Evolutionary conservation across 1,140 invertebrate species (phyloP).

Genomic region (Diorhabda carinulata): DNA sequence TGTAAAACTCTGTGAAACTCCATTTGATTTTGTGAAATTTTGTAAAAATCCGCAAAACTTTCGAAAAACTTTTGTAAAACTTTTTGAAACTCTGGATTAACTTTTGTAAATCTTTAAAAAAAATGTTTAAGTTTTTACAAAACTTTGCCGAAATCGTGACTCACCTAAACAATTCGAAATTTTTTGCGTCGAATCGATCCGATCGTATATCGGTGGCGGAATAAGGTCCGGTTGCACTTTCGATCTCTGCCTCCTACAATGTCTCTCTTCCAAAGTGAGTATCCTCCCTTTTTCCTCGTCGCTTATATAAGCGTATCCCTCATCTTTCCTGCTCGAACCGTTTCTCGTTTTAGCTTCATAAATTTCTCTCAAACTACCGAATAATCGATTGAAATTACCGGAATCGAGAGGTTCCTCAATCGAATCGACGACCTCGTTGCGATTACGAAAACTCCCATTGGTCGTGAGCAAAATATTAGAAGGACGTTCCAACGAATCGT

Average conservation of each 20-base stretch:
- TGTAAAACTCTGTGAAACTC: no score
- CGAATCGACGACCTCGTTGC: slow-evolving; percentile 27
- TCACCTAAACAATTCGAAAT: no score
- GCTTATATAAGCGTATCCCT: slow-evolving; percentile 35
- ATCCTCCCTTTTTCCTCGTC: slow-evolving; percentile 49
- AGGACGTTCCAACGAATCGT: slow-evolving; percentile 56
- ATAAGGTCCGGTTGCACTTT: slow-evolving; percentile 51
- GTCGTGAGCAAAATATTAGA: slow-evolving; percentile 54
- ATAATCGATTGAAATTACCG: slow-evolving; percentile 49
- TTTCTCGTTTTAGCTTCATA: slow-evolving; percentile 58
- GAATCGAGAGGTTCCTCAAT: slow-evolving; percentile 6
- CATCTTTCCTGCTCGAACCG: slow-evolving; percentile 38
- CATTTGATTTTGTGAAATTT: no score
- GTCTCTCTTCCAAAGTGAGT: slow-evolving; percentile 61
- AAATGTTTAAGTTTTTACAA: no score
- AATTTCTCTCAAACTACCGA: slow-evolving; percentile 67
- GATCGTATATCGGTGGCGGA: slow-evolving; percentile 48
- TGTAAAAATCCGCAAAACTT: no score
- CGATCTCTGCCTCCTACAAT: slow-evolving; percentile 63
- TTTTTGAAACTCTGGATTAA: no score
- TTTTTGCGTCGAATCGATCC: no score
- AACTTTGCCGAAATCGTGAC: no score
- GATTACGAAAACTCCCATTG: slow-evolving; percentile 61
- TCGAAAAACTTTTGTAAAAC: no score
- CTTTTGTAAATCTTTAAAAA: no score